phyloP scores from a whole-genome alignment of 2,888 invertebrate species.

The Tromatobia lineatoria region DNA sequence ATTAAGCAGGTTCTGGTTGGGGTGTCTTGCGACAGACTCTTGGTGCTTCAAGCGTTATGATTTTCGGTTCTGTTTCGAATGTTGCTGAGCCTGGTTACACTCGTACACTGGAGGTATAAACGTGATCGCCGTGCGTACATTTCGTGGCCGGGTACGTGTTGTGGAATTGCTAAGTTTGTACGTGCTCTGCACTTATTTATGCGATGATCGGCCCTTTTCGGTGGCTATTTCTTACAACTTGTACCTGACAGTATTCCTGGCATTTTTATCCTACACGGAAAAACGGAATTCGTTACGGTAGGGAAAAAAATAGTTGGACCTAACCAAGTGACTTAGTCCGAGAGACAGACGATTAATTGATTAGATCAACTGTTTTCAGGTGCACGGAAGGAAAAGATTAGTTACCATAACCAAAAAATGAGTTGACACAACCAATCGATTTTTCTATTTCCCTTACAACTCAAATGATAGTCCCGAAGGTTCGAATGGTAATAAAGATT shows the following conservation, averaged over 20 bases:
- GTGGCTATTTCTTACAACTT: slow-evolving; percentile 18
- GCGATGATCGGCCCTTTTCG: neutral
- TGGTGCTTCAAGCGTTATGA: neutral
- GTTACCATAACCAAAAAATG: no score
- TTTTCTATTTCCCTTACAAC: no score
- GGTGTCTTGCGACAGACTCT: slow-evolving; percentile 6
- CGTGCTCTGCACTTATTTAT: slow-evolving; percentile 50
- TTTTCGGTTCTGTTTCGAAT: slow-evolving; percentile 35
- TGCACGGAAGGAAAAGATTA: no score
- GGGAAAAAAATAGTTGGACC: no score
- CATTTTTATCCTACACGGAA: neutral
- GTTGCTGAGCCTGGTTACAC: slow-evolving; percentile 10
- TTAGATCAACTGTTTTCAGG: no score
- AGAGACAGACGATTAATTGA: no score
- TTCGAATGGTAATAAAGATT: no score
- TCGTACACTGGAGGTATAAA: slow-evolving; percentile 11
- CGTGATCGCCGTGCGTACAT: slow-evolving; percentile 20
- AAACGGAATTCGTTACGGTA: no score
- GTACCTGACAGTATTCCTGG: neutral
- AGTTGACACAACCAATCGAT: no score
- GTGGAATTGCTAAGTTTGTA: slow-evolving; percentile 39
- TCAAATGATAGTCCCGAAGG: no score
- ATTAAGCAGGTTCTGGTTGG: slow-evolving; percentile 46
- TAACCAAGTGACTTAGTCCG: no score
- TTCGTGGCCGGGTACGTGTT: slow-evolving; percentile 25